Percentiles rank a stretch among this genome's conserved stretches.
Evolutionary conservation across 2,113 vertebrate species (phyloP).

Genomic region (Callaeas wilsoni): DNA sequence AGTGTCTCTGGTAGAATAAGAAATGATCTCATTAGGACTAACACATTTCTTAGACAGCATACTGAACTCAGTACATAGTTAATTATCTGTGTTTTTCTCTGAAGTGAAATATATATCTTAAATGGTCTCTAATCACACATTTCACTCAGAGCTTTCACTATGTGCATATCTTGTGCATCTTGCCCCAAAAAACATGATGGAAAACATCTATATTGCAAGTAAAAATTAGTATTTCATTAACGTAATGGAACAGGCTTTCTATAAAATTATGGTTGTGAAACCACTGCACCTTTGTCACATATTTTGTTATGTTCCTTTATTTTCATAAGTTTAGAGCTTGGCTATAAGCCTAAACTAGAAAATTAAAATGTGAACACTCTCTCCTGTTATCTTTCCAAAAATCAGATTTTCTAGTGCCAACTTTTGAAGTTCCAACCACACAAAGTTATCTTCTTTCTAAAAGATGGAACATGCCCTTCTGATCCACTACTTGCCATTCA

Average conservation of each 20-base stretch:
- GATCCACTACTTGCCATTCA: not conserved
- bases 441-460: not conserved
- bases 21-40: not conserved
- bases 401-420: not conserved
- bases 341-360: not conserved
- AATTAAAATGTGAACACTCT: not conserved
- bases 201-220: not conserved
- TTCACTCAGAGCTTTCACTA: not conserved
- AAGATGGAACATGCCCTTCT: not conserved
- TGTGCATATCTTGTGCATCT: not conserved
- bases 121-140: not conserved
- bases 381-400: not conserved
- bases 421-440: not conserved
- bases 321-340: not conserved
- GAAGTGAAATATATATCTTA: not conserved
- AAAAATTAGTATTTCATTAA: not conserved
- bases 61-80: not conserved
- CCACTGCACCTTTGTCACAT: not conserved
- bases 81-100: not conserved
- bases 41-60: not conserved
- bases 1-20: not conserved
- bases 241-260: not conserved
- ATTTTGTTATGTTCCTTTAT: not conserved
- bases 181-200: not conserved
- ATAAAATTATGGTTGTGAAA: not conserved